A percentile compares a stretch with the other conserved stretches of the same genome.
phyloP scores from a whole-genome alignment of 2,797 vertebrate genomes.

The Arctocebus calabarensis region DNA sequence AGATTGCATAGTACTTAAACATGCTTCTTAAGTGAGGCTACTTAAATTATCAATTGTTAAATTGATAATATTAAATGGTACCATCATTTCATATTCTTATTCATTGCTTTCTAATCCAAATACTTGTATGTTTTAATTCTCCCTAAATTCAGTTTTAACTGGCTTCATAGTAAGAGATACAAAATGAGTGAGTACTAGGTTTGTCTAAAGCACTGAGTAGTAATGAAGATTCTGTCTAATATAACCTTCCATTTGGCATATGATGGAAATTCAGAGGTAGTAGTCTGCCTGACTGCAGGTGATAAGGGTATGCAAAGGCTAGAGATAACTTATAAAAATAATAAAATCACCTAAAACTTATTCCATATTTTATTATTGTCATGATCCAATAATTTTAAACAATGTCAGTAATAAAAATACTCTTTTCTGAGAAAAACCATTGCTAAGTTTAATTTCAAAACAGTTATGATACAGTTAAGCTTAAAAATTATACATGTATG shows the following conservation, averaged over 20 bases:
- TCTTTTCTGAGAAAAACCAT: neutral
- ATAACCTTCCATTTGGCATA: neutral
- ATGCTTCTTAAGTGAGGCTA: neutral
- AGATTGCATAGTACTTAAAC: neutral
- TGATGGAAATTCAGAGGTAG: neutral
- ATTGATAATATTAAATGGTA: neutral
- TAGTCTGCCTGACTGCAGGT: neutral
- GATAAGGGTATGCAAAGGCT: neutral
- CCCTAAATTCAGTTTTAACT: neutral
- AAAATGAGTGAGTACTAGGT: neutral
- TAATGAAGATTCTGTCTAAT: neutral
- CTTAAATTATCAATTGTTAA: neutral
- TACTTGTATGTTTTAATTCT: neutral
- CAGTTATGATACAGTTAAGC: neutral
- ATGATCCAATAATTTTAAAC: neutral
- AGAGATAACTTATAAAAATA: neutral
- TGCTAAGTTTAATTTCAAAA: neutral
- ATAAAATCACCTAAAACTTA: neutral
- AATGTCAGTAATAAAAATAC: neutral
- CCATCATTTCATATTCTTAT: neutral
- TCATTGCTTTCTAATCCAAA: neutral
- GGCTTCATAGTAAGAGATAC: neutral
- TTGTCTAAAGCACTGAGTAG: conserved; percentile 7
- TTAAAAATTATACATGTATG: neutral
- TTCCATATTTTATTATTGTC: neutral